A percentile compares a stretch with the other conserved stretches of the same genome.
phyloP scores from a whole-genome alignment of 2,113 vertebrate genomes.

The Nanorana parkeri region DNA sequence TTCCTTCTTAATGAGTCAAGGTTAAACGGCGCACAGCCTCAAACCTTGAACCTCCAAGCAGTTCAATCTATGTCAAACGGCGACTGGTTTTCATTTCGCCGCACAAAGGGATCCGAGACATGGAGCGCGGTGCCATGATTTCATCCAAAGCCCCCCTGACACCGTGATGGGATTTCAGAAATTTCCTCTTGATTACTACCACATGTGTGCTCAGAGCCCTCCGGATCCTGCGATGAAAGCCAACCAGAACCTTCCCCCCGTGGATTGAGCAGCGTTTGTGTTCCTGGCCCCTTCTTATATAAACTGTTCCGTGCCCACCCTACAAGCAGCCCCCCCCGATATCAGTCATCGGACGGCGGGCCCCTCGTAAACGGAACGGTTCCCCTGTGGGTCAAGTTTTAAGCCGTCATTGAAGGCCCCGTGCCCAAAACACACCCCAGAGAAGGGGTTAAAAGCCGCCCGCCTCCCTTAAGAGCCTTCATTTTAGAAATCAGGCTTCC shows the following conservation, averaged over 20 bases:
- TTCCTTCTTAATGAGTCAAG: too few relatives aligned
- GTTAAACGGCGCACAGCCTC: background rate
- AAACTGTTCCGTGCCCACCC: too few relatives aligned
- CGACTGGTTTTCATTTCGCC: background rate
- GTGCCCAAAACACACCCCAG: background rate
- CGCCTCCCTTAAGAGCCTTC: background rate
- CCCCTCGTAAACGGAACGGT: background rate
- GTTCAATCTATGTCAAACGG: background rate
- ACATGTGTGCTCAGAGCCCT: conserved; percentile 5
- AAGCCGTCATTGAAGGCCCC: too few relatives aligned
- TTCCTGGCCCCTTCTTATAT: too few relatives aligned
- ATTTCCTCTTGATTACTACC: conserved; percentile 43
- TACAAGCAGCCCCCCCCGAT: too few relatives aligned
- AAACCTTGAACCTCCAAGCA: background rate
- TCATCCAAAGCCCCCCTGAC: background rate
- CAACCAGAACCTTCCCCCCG: background rate
- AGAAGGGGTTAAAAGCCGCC: background rate
- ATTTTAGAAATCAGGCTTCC: too few relatives aligned
- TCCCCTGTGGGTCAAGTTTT: too few relatives aligned
- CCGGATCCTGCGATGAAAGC: conserved; percentile 3
- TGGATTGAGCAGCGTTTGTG: background rate
- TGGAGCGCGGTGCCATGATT: background rate
- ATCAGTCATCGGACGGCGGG: background rate
- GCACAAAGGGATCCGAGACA: background rate
- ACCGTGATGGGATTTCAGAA: background rate